These are phyloP conservation scores for Rhabdophis nuchalis DNA, from an alignment of 2,797 vertebrate genomes.

Conservation along the genomic window DNA sequence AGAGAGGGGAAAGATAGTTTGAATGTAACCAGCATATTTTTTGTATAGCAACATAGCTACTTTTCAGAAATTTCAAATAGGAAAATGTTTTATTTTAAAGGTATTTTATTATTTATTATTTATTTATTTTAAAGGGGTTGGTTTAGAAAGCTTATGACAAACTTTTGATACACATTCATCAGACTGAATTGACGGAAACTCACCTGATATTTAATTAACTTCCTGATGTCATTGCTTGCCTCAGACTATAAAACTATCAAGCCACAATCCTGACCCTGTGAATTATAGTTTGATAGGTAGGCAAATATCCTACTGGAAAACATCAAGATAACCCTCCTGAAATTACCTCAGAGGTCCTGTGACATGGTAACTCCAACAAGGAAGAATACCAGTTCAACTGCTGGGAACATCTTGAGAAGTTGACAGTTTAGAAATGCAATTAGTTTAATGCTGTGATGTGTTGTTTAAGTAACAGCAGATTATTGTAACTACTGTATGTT, in stretches of 20 bases:
- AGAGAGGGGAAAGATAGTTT: not conserved
- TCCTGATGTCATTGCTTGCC: not conserved
- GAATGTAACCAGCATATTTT: not conserved
- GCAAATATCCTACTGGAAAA: not conserved
- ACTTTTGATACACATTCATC: not conserved
- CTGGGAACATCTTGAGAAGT: slow-evolving; percentile 13
- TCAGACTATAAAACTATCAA: not conserved
- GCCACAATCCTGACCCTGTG: not conserved
- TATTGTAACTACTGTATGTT: slow-evolving; percentile 6
- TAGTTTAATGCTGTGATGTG: slow-evolving; percentile 5
- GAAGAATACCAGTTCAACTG: not conserved
- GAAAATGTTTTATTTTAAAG: not conserved
- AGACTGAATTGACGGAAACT: not conserved
- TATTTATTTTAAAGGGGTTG: too few species aligned
- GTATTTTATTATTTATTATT: too few species aligned
- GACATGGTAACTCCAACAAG: not conserved
- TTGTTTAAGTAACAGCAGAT: not conserved
- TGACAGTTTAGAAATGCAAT: slow-evolving; percentile 1
- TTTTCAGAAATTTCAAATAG: not conserved
- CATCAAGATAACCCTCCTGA: not conserved
- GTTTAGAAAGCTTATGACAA: not conserved
- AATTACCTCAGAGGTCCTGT: not conserved
- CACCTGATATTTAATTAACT: not conserved
- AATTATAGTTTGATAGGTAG: not conserved
- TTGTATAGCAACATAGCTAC: not conserved